Conservation (phyloP, 2,113 vertebrate species). For the Cochlearius cochlearius region DNA sequence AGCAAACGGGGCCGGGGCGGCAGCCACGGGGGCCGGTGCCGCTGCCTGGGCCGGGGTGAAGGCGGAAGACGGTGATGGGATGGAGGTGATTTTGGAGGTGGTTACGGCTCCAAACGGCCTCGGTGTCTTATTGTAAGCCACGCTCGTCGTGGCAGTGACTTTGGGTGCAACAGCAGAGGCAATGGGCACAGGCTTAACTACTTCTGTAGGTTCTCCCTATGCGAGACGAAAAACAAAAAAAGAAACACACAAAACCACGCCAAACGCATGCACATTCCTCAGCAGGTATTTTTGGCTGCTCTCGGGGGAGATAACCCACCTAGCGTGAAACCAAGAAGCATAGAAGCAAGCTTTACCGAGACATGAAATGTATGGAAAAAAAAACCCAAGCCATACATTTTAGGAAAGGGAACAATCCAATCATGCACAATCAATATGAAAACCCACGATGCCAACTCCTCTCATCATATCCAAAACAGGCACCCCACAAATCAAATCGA, state of each 20-base stretch:
- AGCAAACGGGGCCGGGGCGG: slow-evolving; percentile 35
- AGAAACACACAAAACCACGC: slow-evolving; percentile 79
- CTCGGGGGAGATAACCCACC: neutral
- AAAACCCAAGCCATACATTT: neutral
- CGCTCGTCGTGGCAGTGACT: slow-evolving; percentile 68
- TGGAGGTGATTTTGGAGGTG: slow-evolving; percentile 85
- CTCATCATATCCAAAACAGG: neutral
- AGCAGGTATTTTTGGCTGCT: neutral
- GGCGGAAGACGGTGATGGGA: slow-evolving; percentile 90
- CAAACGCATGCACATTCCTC: slow-evolving; percentile 75
- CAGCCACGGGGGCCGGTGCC: slow-evolving; percentile 63
- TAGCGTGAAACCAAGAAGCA: neutral
- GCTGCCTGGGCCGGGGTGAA: slow-evolving; percentile 81
- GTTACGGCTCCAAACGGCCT: slow-evolving; percentile 84
- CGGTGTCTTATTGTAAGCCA: slow-evolving; percentile 89
- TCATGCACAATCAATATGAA: slow-evolving; percentile 2
- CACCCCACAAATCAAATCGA: neutral
- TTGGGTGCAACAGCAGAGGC: slow-evolving; percentile 79
- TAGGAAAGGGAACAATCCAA: neutral
- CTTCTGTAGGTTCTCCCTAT: slow-evolving; percentile 85
- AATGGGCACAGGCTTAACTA: slow-evolving; percentile 92
- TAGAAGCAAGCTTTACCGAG: neutral
- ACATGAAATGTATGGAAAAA: neutral
- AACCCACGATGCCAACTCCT: neutral
- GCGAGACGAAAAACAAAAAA: slow-evolving; percentile 77